Base-by-base conservation (phyloP, 2,888 invertebrate species). In the Netelia fuscicornis region DNA sequence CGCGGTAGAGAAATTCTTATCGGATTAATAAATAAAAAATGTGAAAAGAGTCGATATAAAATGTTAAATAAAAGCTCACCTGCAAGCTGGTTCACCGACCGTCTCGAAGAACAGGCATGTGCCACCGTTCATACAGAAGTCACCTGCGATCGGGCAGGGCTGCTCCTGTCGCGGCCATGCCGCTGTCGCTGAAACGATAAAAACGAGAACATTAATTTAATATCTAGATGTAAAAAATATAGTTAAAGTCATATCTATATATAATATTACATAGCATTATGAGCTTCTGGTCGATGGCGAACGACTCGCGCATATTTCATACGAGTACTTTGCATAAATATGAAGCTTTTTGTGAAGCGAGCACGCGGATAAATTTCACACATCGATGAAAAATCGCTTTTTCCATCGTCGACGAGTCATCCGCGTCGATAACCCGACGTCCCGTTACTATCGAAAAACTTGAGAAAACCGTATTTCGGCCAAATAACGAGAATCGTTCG, bases 81-180 rank as follows among this genome's bases (percentile, higher is more conserved):
- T 96, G 97, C 98, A 98, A 94, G 96, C 97, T 93, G 96, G 96
- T 95, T 97, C 97, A 93, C 96, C 96, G 92, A 98, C 96, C 91
- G 96, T 96, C 94, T 96, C 96, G 94, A 97, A 97, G 94, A 96
- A 96, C 94, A 96, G 96, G 95, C 98, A 98, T 89, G 96, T 97
- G 93, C 98, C 98, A 91, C 97, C 97, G 94, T 98, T 98, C 94
- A 97, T 96, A 95, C 98, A 98, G 94, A 96, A 98, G 89, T 96
- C 96, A 89, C 96, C 95, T 89, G 95, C 94, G 95, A 96, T 96
- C 85, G 96, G 96, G 94, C 96, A 96, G 87, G 96, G 95, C 88
- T 95, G 95, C 89, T 96, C 96, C 93, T 95, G 94, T 90, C 95
- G 94, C 86, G 95, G 95, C 94, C 96, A 96, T 89, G 94, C 92